Evolutionary conservation across 2,888 invertebrate species (phyloP).

Genomic region (Metallyticus violacea): DNA sequence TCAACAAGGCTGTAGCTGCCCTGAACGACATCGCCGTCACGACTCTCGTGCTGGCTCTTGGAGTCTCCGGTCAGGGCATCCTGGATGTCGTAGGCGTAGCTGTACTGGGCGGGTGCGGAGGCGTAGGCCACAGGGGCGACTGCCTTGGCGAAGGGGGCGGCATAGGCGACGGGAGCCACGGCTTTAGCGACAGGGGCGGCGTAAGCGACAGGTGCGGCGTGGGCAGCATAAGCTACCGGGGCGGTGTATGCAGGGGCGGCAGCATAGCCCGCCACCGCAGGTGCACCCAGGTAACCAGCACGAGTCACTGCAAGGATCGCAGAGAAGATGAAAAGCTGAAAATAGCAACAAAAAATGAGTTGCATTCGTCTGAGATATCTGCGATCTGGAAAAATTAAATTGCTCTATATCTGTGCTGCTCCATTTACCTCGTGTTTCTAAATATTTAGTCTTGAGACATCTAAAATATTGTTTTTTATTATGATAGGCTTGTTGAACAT

Average conservation of each 20-base stretch:
- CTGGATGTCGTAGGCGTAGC: constrained; percentile 55
- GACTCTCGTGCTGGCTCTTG: constrained; percentile 54
- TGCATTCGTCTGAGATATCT: too few species aligned
- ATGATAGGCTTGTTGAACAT: too few species aligned
- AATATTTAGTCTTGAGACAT: too few species aligned
- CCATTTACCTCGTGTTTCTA: too few species aligned
- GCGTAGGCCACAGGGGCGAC: constrained; percentile 35
- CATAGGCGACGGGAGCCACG: constrained; percentile 26
- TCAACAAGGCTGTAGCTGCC: constrained; percentile 55
- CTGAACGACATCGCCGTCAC: constrained; percentile 55
- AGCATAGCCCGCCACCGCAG: neutral
- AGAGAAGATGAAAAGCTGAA: constrained; percentile 34
- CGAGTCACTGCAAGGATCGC: constrained; percentile 43
- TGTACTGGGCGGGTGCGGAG: constrained; percentile 56
- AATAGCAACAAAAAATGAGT: neutral
- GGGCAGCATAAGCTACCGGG: constrained; percentile 21
- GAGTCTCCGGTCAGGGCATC: constrained; percentile 55
- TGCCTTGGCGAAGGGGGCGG: constrained; percentile 40
- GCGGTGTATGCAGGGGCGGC: neutral
- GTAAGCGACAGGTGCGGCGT: constrained; percentile 24
- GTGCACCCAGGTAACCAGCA: constrained; percentile 45
- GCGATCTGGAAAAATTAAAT: too few species aligned
- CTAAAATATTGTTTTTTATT: too few species aligned
- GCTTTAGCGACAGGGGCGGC: constrained; percentile 28
- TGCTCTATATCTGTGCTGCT: too few species aligned